Percentiles rank a stretch among this genome's conserved stretches.
These are phyloP conservation scores for Notarius lentiginosus DNA, from an alignment of 2,113 vertebrate species.

Conservation along the genomic window DNA sequence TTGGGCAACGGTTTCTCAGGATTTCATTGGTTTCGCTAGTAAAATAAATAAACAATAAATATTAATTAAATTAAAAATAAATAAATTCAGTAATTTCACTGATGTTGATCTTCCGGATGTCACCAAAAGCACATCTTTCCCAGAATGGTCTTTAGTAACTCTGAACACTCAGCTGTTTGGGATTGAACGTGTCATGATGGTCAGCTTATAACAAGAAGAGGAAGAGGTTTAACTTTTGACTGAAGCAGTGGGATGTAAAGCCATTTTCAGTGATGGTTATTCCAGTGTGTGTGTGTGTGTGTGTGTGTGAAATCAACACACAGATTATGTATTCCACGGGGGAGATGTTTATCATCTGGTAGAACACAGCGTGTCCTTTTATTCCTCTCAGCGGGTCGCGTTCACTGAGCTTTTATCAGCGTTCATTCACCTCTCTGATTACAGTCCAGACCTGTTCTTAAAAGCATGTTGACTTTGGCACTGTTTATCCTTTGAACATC, in stretches of 20 bases:
- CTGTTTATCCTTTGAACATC: not conserved
- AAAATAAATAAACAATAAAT: too few species aligned
- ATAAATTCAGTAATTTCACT: too few species aligned
- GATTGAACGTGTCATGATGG: not conserved
- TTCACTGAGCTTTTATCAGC: not conserved
- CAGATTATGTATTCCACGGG: constrained; percentile 12
- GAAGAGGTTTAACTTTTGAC: not conserved
- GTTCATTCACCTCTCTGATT: not conserved
- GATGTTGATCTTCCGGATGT: too few species aligned
- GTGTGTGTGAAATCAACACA: not conserved
- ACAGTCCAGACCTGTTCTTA: not conserved
- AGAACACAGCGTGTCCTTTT: not conserved
- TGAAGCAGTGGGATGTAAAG: not conserved
- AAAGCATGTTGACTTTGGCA: constrained; percentile 12
- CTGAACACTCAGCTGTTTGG: not conserved
- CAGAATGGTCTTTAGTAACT: not conserved
- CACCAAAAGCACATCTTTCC: too few species aligned
- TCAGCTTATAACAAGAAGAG: not conserved
- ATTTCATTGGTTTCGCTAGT: too few species aligned
- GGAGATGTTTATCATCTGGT: constrained; percentile 13
- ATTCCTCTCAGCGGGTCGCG: not conserved
- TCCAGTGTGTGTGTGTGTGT: not conserved
- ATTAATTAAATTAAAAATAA: too few species aligned
- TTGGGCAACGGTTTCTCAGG: too few species aligned
- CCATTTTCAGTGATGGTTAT: not conserved